Percentiles rank a stretch among this genome's conserved stretches.
Conservation (phyloP, 2,888 invertebrate species). For the Drosophila ezoana region DNA sequence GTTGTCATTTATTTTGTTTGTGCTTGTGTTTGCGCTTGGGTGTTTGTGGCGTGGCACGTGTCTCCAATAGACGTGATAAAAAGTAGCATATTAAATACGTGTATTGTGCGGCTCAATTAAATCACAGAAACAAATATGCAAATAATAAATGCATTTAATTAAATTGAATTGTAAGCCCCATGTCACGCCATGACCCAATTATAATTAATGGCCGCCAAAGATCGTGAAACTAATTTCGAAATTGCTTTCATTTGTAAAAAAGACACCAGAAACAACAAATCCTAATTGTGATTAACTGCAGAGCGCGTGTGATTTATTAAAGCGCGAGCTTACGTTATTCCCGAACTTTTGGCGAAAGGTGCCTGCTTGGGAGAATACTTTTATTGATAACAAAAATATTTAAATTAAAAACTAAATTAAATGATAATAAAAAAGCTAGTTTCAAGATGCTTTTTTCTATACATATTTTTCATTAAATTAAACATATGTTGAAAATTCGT, state of each 20-base stretch:
- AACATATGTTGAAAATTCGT: too few species aligned
- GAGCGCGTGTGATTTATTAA: conserved; percentile 6
- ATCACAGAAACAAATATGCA: conserved; percentile 60
- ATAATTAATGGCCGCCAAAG: conserved; percentile 46
- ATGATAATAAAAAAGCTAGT: too few species aligned
- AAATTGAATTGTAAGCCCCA: conserved; percentile 44
- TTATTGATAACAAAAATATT: too few species aligned
- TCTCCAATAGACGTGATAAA: conserved; percentile 38
- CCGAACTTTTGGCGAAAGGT: neutral
- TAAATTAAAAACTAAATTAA: neutral
- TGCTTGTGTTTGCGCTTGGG: conserved; percentile 16
- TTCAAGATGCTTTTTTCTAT: too few species aligned
- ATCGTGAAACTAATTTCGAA: conserved; percentile 51
- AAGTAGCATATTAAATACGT: conserved; percentile 46
- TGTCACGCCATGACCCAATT: conserved; percentile 46
- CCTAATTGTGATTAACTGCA: conserved; percentile 35
- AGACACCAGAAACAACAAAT: neutral
- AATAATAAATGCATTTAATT: conserved; percentile 74
- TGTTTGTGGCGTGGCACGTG: conserved; percentile 23
- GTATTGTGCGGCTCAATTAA: conserved; percentile 54
- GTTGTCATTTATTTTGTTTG: conserved; percentile 30
- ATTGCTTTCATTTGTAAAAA: conserved; percentile 18
- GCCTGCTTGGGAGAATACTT: neutral
- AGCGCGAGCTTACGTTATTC: neutral
- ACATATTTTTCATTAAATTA: too few species aligned